These are phyloP conservation scores for Lophius piscatorius DNA, from an alignment of 2,113 vertebrate species.

Conservation along the genomic window DNA sequence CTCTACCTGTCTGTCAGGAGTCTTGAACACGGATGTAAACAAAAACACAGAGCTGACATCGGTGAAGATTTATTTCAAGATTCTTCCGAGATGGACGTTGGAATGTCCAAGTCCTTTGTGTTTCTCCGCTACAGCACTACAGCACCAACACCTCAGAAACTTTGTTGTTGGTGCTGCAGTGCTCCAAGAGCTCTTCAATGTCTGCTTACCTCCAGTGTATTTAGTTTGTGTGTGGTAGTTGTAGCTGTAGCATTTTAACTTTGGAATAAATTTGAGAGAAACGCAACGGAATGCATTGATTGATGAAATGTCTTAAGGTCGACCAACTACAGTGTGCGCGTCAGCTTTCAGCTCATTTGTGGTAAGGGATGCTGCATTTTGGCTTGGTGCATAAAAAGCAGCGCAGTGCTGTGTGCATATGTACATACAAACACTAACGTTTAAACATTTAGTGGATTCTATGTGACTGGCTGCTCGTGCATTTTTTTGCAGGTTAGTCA, in stretches of 20 bases:
- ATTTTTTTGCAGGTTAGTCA: conserved; percentile 13
- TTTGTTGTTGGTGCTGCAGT: conserved; percentile 62
- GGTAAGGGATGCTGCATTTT: conserved; percentile 20
- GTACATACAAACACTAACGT: conserved; percentile 25
- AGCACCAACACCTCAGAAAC: conserved; percentile 65
- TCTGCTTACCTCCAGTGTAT: conserved; percentile 40
- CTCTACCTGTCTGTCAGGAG: conserved; percentile 40
- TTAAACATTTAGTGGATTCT: conserved; percentile 29
- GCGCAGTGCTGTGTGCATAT: conserved; percentile 11
- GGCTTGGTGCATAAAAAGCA: conserved; percentile 30
- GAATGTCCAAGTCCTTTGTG: conserved; percentile 61
- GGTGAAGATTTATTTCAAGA: conserved; percentile 43
- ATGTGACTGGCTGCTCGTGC: conserved; percentile 36
- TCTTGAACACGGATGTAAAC: conserved; percentile 39
- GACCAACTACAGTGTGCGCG: background rate
- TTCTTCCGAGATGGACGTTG: conserved; percentile 65
- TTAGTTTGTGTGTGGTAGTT: background rate
- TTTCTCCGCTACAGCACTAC: conserved; percentile 68
- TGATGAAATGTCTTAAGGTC: conserved; percentile 24
- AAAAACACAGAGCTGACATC: conserved; percentile 7
- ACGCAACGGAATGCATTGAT: background rate
- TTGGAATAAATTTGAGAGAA: conserved; percentile 9
- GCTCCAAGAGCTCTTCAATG: conserved; percentile 14
- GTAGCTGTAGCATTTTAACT: background rate
- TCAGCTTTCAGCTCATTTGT: background rate